Evolutionary conservation across 2,797 vertebrate species (phyloP), one percentile per base, ranked within the genome.

Genomic region (Gorsachius magnificus): DNA sequence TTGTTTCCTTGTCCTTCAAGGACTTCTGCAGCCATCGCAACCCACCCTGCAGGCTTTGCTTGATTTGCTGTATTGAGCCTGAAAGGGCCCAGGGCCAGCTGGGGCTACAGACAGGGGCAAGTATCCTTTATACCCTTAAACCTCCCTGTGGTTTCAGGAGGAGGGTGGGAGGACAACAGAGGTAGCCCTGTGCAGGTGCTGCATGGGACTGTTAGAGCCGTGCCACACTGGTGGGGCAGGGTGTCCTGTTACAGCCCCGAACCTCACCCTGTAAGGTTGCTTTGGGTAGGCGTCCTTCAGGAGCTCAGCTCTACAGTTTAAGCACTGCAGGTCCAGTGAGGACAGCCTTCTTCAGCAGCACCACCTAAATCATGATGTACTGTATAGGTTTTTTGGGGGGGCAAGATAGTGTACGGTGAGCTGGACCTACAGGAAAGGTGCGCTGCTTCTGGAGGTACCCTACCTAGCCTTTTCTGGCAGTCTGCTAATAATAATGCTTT

Each of bases 251-350:
- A 35, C 56, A 20, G 3, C 10, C 22, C 9, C 3, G 1, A 14
- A 75, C 36, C 36, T 82, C 0, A 0, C 6, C 24, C 24, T 0
- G 0, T 25, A 26, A 10, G 2, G 8, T 26, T 70, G 41, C n/a
- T n/a, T 72, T 68, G 29, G 9, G 19, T 35, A 57, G 13, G 35
- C 2, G 2, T 58, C 69, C 20, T 46, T 58, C 77, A 63, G 74
- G 43, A 74, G 13, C 28, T 86, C 45, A 35, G 21, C 10, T 66
- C 33, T 24, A 4, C 19, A 24, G 4, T 35, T 80, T 6, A 36
- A 53, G 25, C 3, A 3, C 72, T 61, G n/a, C 29, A 57, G 48
- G 20, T 82, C 33, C 26, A 63, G 48, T 9, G 24, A 77, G 22
- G 48, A 31, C 35, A 41, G 26, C 8, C 33, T 77, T 70, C 48